phyloP scores from a whole-genome alignment of 1,140 invertebrate species.

The Drosophila serrata region DNA sequence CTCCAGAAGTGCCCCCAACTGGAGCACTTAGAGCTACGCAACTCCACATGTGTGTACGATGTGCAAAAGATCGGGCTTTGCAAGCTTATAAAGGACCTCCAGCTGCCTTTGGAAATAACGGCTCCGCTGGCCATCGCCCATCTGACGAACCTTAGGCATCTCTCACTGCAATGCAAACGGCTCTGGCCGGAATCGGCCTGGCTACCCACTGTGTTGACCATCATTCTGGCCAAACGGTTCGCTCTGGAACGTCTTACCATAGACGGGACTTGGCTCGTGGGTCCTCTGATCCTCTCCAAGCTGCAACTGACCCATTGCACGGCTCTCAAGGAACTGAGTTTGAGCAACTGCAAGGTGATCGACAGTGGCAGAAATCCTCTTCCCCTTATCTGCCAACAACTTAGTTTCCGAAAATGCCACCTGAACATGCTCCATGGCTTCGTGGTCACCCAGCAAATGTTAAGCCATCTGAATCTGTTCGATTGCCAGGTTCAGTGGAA shows the following conservation, averaged over 20 bases:
- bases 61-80: constrained; percentile 19
- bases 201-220: constrained; percentile 29
- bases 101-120: constrained; percentile 38
- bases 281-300: constrained; percentile 24
- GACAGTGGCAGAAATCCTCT: background rate
- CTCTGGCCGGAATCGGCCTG: constrained; percentile 39
- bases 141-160: constrained; percentile 18
- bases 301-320: constrained; percentile 45
- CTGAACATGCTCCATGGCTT: constrained; percentile 1
- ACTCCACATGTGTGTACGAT: constrained; percentile 4
- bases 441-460: background rate
- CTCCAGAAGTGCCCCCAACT: constrained; percentile 35
- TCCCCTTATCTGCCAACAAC: constrained; percentile 35
- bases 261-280: constrained; percentile 46
- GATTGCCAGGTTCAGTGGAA: constrained; percentile 10
- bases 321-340: constrained; percentile 35
- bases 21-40: constrained; percentile 14
- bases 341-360: constrained; percentile 51
- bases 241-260: constrained; percentile 30
- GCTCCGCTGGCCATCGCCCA: constrained; percentile 14
- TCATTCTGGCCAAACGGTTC: constrained; percentile 40
- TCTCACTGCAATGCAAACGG: constrained; percentile 42
- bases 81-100: constrained; percentile 13
- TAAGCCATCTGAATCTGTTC: constrained; percentile 36
- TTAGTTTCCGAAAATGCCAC: constrained; percentile 32